Base-by-base conservation (phyloP, 2,888 invertebrate species). In the Drosophila ochracea region DNA sequence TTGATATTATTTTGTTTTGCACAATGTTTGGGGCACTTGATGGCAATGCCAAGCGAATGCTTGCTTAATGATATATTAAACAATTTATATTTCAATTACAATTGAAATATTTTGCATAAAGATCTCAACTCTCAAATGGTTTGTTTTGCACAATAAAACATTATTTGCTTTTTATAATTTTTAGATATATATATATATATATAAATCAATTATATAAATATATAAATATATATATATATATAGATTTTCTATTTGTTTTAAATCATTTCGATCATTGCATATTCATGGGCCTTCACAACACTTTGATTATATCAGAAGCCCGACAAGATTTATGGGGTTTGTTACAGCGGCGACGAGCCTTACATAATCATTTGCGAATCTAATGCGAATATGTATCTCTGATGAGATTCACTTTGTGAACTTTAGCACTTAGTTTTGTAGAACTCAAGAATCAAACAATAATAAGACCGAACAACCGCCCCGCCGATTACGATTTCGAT, bases 241-340 rank as follows among this genome's bases (percentile, higher is more conserved):
- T 69, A 43, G 52, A 60, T 49, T 73, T 80, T 61, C 69, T 60
- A 59, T 70, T 68, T 73, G 58, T 59, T 73, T 69, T 52, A 35
- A 69, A 43, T 65, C 52, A 70, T 73, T 63, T 72, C 66, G 47
- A 76, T 39, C 59, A 73, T 79, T 85, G 83, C 83, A 80, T 87
- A 87, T 85, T 89, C 78, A 86, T 75, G 53, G 70, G 54, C 43
- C 55, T 49, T 28, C 74, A 74, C 78, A 84, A 69, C 58, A 62
- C 63, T 71, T 72, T 57, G 81, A 84, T 80, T 73, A 60, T 41
- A 78, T 74, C 69, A 43, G 66, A 25, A 55, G 69, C 59, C 47
- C 64, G 66, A 60, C 71, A 71, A 82, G 85, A 85, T 88, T 85
- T 88, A 88, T 85, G 85, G 67, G 78, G 72, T 78, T 84, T 82